Percentiles rank a stretch among this genome's conserved stretches.
These are phyloP conservation scores for Tipula vernalis DNA, from an alignment of 2,888 invertebrate species.

Conservation along the genomic window DNA sequence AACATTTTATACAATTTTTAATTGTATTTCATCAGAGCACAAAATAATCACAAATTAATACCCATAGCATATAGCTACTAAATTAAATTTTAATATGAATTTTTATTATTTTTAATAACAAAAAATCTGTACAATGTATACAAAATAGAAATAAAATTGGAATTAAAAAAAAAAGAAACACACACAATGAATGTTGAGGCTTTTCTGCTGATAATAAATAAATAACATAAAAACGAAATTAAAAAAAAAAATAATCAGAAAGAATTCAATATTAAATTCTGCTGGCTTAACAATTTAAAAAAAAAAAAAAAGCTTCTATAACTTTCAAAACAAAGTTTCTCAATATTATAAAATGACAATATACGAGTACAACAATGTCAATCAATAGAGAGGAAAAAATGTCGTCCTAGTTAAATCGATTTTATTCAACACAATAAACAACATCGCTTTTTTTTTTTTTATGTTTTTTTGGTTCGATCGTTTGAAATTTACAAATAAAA, in stretches of 20 bases:
- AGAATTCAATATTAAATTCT: neutral
- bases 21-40: too few relatives aligned
- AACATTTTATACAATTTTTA: too few relatives aligned
- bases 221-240: neutral
- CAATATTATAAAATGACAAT: neutral
- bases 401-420: neutral
- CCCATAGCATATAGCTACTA: too few relatives aligned
- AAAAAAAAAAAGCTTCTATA: neutral
- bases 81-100: too few relatives aligned
- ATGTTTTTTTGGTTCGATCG: neutral
- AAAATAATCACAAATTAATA: too few relatives aligned
- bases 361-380: neutral
- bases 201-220: neutral
- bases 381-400: neutral
- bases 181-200: neutral
- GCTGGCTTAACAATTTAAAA: neutral
- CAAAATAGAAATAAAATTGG: neutral
- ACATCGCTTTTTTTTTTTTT: neutral
- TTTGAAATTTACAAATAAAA: neutral
- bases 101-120: too few relatives aligned
- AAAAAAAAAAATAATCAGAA: neutral
- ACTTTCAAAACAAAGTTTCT: neutral
- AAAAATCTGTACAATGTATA: too few relatives aligned
- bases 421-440: neutral
- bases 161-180: neutral